phyloP scores from a whole-genome alignment of 2,888 invertebrate genomes.

The Chironomus tentans region DNA sequence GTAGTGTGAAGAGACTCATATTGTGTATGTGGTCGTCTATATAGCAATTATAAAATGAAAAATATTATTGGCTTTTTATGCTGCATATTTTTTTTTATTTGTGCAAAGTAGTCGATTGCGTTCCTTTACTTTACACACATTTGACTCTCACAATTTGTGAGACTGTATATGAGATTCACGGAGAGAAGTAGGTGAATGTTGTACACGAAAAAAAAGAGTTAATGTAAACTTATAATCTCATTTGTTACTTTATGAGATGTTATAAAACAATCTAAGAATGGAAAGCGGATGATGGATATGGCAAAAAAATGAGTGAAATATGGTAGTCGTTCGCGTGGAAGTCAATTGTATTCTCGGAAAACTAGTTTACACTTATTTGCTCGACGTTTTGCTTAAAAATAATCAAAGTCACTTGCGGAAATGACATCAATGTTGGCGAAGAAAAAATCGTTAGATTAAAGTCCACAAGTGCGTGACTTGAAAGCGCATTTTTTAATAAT shows the following conservation, averaged over 20 bases:
- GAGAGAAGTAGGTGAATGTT: background rate
- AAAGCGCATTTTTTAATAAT: too few relatives aligned
- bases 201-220: background rate
- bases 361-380: background rate
- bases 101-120: too few relatives aligned
- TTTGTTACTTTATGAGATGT: background rate
- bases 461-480: background rate
- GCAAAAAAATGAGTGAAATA: background rate
- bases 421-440: background rate
- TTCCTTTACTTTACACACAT: too few relatives aligned
- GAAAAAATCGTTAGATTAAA: too few relatives aligned
- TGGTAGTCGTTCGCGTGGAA: background rate
- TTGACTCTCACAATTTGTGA: too few relatives aligned
- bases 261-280: background rate
- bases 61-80: constrained; percentile 1
- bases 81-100: background rate
- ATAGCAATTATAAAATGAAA: background rate
- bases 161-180: too few relatives aligned
- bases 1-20: background rate
- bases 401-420: background rate
- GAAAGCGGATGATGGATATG: background rate
- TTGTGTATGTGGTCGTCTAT: background rate
- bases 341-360: background rate
- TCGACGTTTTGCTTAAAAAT: background rate
- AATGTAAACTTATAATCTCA: too few relatives aligned